Evolutionary conservation across 2,888 invertebrate species (phyloP).

Genomic region (Geotrupes spiniger): DNA sequence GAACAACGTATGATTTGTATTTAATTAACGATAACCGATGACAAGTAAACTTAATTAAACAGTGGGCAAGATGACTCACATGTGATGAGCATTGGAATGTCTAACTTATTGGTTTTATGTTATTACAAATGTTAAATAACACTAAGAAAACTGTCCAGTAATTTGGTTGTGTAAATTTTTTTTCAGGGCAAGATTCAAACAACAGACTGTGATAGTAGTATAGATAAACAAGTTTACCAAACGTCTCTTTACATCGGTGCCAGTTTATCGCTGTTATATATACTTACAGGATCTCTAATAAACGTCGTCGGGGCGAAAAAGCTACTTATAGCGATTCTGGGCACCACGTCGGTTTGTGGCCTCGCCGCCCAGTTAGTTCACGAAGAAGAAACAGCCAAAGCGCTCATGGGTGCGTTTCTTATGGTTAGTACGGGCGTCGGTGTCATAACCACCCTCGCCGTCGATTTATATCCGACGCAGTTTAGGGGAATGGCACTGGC

Average conservation of each 20-base stretch:
- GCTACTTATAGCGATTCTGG: slow-evolving; percentile 36
- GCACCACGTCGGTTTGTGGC: slow-evolving; percentile 39
- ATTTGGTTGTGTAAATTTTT: too few species aligned
- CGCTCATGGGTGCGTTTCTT: slow-evolving; percentile 42
- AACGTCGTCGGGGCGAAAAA: slow-evolving; percentile 57
- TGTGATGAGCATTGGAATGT: too few species aligned
- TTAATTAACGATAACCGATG: too few species aligned
- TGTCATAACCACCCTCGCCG: slow-evolving; percentile 44
- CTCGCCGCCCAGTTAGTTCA: slow-evolving; percentile 40
- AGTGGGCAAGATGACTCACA: too few species aligned
- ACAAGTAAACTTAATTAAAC: too few species aligned
- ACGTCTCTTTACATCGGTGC: slow-evolving; percentile 40
- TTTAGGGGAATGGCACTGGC: slow-evolving; percentile 55
- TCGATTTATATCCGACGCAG: slow-evolving; percentile 49
- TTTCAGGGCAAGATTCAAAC: slow-evolving; percentile 5
- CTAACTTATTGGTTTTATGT: too few species aligned
- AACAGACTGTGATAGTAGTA: slow-evolving; percentile 40
- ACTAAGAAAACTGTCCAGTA: too few species aligned
- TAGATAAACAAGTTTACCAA: slow-evolving; percentile 43
- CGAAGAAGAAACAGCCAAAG: slow-evolving; percentile 32
- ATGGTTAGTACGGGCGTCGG: slow-evolving; percentile 43
- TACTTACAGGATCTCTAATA: slow-evolving; percentile 45
- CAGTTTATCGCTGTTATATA: slow-evolving; percentile 39
- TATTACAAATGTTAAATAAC: too few species aligned
- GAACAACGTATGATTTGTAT: too few species aligned